Conservation (phyloP, 2,888 invertebrate species). For the Drosophila yooni region DNA sequence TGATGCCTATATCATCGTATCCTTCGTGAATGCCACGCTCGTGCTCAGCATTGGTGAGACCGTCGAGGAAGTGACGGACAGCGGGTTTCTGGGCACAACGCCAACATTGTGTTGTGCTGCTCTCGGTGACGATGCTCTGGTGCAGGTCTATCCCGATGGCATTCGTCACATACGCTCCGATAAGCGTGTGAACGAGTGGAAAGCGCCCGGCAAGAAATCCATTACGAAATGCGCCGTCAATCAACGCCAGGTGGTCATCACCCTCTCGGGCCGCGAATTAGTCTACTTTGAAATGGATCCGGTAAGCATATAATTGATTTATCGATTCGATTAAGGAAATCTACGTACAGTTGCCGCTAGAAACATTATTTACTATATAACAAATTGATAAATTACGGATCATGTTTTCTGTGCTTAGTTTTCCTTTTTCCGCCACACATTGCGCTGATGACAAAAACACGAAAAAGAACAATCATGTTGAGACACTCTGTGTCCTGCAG, state of each 20-base stretch:
- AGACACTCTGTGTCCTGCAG: conserved; percentile 85
- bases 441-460: conserved; percentile 84
- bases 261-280: conserved; percentile 97
- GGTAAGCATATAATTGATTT: conserved; percentile 87
- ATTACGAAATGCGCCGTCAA: conserved; percentile 99
- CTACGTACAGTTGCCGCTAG: not conserved
- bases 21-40: conserved; percentile 98
- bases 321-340: not conserved
- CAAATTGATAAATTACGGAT: not conserved
- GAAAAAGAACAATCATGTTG: conserved; percentile 84
- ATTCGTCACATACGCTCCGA: conserved; percentile 99
- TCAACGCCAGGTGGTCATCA: conserved; percentile 98
- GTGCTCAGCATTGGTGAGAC: conserved; percentile 99
- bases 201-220: conserved; percentile 98
- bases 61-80: conserved; percentile 99
- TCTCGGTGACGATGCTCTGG: conserved; percentile 98
- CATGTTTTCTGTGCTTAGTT: not conserved
- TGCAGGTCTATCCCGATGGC: conserved; percentile 99
- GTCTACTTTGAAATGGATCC: conserved; percentile 99
- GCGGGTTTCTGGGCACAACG: conserved; percentile 99
- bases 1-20: conserved; percentile 99
- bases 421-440: not conserved
- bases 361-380: not conserved
- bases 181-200: conserved; percentile 99
- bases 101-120: conserved; percentile 99